Conservation (phyloP, 2,888 invertebrate genomes). For the Leptopilina drosophilae region DNA sequence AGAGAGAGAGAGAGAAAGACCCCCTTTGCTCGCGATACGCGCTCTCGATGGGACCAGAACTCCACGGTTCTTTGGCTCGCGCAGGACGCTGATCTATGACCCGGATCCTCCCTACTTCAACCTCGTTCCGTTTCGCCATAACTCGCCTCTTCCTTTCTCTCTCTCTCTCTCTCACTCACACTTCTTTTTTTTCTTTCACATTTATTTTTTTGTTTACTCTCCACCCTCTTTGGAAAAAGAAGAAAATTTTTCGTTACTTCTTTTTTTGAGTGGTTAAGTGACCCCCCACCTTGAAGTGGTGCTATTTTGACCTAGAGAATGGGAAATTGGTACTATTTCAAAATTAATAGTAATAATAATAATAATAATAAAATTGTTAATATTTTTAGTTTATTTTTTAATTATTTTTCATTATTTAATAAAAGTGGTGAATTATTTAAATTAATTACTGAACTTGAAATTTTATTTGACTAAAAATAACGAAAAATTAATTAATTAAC, state of each 20-base stretch:
- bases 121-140: constrained; percentile 46
- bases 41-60: constrained; percentile 73
- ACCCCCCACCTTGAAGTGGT: too few species aligned
- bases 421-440: too few species aligned
- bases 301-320: too few species aligned
- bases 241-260: constrained; percentile 1
- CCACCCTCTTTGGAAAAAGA: too few species aligned
- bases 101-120: constrained; percentile 43
- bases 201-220: not conserved
- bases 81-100: constrained; percentile 49
- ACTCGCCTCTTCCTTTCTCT: constrained; percentile 64
- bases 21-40: constrained; percentile 67
- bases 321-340: too few species aligned
- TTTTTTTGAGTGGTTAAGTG: not conserved
- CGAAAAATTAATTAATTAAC: too few species aligned
- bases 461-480: too few species aligned
- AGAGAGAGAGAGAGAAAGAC: constrained; percentile 40
- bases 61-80: constrained; percentile 52
- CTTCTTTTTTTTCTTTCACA: not conserved
- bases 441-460: too few species aligned
- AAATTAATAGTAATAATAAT: too few species aligned
- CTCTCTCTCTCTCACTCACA: constrained; percentile 48
- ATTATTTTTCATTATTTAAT: too few species aligned
- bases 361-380: too few species aligned
- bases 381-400: too few species aligned